Evolutionary conservation across 2,113 vertebrate genomes (phyloP), one percentile per base, ranked within the genome.

Genomic region (Oryzias javanicus): DNA sequence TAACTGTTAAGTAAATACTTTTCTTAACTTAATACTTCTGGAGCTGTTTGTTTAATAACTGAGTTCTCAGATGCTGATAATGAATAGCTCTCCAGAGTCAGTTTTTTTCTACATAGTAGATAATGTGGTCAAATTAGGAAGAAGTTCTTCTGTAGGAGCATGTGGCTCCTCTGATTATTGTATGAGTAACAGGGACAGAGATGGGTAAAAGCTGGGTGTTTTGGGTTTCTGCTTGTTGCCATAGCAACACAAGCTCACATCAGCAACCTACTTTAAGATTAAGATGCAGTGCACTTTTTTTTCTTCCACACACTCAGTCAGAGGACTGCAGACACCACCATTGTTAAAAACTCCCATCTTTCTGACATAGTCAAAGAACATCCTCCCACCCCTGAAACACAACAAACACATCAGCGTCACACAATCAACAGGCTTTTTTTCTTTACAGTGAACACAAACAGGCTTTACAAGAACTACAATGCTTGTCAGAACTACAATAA

Each of bases 351-450:
- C 5, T 14, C 45, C 78, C 97, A 95, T 77, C 97, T 98, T 69
- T 98, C 96, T n/a, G 96, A 95, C 82, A 98, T 95, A 97, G 69
- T 98, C 95, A 84, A 98, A 98, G 18, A 98, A 90, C 95, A 96
- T 95, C 79, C 95, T 91, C 70, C 96, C 96, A 18, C 98, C 96
- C 86, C 96, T 98, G 67, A 24, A 86, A 84, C 56, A 60, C 15
- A 51, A 58, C 12, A 16, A 64, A 61, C n/a, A 47, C 46, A 44
- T 6, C 7, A 10, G 12, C n/a, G 16, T 47, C 46, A 19, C 16
- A 16, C 16, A n/a, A 46, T 18, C 16, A 8, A 16, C 16, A 45
- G 42, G 10, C 35, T 8, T 35, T 12, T 8, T 35, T 12, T 22
- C 2, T 35, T 35, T 35, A 35, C 35, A 3, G 35, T 2, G 10